Conservation (phyloP, 2,888 invertebrate species). For the Chrysomela aeneicollis region DNA sequence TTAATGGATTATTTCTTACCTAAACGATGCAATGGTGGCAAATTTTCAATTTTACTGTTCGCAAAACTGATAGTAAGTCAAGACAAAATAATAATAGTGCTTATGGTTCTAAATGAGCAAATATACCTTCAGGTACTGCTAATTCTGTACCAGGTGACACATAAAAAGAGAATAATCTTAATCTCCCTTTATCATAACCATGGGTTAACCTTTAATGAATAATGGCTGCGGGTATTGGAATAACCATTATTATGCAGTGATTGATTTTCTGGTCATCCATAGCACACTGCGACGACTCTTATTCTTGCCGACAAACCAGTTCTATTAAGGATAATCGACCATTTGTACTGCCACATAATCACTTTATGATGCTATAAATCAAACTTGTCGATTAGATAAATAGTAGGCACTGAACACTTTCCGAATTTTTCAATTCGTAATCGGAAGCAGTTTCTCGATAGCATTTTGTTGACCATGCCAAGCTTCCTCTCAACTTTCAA, state of each 20-base stretch:
- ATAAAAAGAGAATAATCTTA: too few relatives aligned
- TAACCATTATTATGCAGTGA: constrained; percentile 22
- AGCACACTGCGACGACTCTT: constrained; percentile 20
- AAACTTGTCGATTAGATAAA: constrained; percentile 13
- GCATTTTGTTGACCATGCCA: too few relatives aligned
- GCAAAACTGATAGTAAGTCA: too few relatives aligned
- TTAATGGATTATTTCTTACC: too few relatives aligned
- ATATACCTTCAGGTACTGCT: too few relatives aligned
- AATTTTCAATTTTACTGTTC: too few relatives aligned
- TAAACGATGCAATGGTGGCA: too few relatives aligned
- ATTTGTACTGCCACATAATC: constrained; percentile 28
- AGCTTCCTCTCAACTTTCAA: too few relatives aligned
- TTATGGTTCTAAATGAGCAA: too few relatives aligned
- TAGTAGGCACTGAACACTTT: background rate
- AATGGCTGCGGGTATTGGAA: background rate
- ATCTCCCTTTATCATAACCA: background rate
- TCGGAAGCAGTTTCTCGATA: background rate
- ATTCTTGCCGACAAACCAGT: constrained; percentile 27
- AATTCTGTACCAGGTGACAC: too few relatives aligned
- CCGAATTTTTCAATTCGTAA: background rate
- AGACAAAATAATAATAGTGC: too few relatives aligned
- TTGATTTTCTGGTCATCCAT: constrained; percentile 28
- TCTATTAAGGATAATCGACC: constrained; percentile 30
- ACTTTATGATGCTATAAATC: constrained; percentile 25
- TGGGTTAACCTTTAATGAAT: background rate